Percentiles rank a stretch among this genome's conserved stretches.
Evolutionary conservation across 1,140 invertebrate species (phyloP).

Genomic region (Luehdorfia chinensis): DNA sequence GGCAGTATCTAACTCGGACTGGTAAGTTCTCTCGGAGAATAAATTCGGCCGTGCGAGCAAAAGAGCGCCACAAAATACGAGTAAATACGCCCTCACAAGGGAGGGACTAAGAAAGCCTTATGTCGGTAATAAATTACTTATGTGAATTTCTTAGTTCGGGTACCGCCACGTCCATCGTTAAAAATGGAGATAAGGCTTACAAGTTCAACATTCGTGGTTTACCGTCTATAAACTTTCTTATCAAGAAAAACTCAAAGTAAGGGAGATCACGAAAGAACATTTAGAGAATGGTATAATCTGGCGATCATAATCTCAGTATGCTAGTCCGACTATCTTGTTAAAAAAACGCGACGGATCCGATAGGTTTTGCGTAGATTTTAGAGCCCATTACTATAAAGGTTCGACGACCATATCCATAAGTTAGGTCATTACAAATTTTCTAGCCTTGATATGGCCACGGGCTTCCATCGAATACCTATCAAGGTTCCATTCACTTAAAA

Average conservation of each 20-base stretch:
- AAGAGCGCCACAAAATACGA: neutral
- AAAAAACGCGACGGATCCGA: slow-evolving; percentile 43
- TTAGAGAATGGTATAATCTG: slow-evolving; percentile 31
- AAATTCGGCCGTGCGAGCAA: neutral
- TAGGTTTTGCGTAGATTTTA: slow-evolving; percentile 53
- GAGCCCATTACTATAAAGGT: slow-evolving; percentile 44
- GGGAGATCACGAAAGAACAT: slow-evolving; percentile 25
- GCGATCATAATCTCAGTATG: slow-evolving; percentile 33
- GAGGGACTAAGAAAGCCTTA: slow-evolving; percentile 1
- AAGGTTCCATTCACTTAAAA: too few species aligned
- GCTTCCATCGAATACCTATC: too few species aligned
- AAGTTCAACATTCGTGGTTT: slow-evolving; percentile 18
- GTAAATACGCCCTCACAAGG: slow-evolving; percentile 19
- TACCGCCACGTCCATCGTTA: slow-evolving; percentile 22
- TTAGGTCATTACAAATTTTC: too few species aligned
- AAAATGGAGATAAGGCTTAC: slow-evolving; percentile 26
- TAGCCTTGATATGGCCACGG: too few species aligned
- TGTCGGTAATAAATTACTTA: slow-evolving; percentile 6
- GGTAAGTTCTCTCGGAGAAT: neutral
- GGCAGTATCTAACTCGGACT: slow-evolving; percentile 22
- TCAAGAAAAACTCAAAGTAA: slow-evolving; percentile 26
- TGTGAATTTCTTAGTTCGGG: slow-evolving; percentile 18
- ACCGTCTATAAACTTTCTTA: slow-evolving; percentile 25
- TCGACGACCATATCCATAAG: too few species aligned
- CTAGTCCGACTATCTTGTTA: slow-evolving; percentile 42